A percentile compares a stretch with the other conserved stretches of the same genome.
These are phyloP conservation scores for Aphaenogaster ashmeadi DNA, from an alignment of 1,140 invertebrate genomes.

Conservation along the genomic window DNA sequence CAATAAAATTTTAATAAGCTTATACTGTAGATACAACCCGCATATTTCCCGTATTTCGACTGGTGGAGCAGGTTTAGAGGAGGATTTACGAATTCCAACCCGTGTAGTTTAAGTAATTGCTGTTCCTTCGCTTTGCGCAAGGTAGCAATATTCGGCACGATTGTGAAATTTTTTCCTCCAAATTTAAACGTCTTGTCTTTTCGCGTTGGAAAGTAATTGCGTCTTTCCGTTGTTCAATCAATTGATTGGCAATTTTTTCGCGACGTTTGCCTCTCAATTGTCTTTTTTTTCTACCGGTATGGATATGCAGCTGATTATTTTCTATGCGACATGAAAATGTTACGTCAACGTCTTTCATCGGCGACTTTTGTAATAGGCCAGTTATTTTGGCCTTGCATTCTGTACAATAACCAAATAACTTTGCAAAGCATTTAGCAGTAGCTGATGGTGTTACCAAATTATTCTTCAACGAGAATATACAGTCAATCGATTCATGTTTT, in stretches of 20 bases:
- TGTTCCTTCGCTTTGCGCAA: conserved; percentile 18
- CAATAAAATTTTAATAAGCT: background rate
- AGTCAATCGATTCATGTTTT: background rate
- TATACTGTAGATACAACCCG: conserved; percentile 10
- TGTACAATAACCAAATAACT: conserved; percentile 3
- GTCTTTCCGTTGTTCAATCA: conserved; percentile 18
- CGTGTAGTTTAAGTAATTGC: conserved; percentile 10
- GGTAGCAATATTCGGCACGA: background rate
- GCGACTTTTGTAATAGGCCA: background rate
- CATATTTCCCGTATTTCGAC: conserved; percentile 7
- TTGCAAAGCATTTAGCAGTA: background rate
- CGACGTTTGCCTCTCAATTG: conserved; percentile 16
- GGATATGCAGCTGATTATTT: background rate
- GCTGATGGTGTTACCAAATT: conserved; percentile 12
- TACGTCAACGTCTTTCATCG: background rate
- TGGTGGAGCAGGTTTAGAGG: background rate
- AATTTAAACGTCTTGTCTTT: background rate
- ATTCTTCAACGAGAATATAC: conserved; percentile 27
- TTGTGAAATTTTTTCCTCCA: conserved; percentile 10
- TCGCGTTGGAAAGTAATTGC: conserved; percentile 3
- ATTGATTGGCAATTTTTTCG: background rate
- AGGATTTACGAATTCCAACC: conserved; percentile 6
- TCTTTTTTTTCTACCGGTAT: background rate
- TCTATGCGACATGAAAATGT: conserved; percentile 17
- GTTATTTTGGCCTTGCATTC: conserved; percentile 16